A percentile compares a stretch with the other conserved stretches of the same genome.
Evolutionary conservation across 2,797 vertebrate genomes (phyloP).

Genomic region (Macrochelys suwanniensis): DNA sequence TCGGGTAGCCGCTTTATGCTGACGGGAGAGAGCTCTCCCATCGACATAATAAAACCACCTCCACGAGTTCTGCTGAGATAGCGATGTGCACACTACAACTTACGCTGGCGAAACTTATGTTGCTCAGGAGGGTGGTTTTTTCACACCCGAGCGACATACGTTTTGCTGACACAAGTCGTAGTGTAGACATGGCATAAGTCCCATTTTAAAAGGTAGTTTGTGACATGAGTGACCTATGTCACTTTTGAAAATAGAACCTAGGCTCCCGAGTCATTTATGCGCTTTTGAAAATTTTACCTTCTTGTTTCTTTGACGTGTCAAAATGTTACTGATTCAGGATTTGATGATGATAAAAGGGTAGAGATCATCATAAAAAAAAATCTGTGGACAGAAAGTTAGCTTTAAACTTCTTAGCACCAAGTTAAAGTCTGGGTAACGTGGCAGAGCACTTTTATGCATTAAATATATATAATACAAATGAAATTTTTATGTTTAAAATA

Average conservation of each 20-base stretch:
- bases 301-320: background rate
- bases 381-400: background rate
- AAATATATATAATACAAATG: background rate
- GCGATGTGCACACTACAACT: no score
- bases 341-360: background rate
- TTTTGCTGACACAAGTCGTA: no score
- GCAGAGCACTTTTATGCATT: background rate
- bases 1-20: no score
- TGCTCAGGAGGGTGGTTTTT: no score
- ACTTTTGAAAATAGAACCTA: background rate
- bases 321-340: background rate
- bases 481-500: background rate
- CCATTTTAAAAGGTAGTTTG: background rate
- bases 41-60: no score
- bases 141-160: no score
- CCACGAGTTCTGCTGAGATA: no score
- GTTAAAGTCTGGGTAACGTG: background rate
- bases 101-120: no score
- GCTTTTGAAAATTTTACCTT: background rate
- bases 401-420: background rate
- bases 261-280: rapidly evolving
- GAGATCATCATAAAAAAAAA: background rate
- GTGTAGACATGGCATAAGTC: background rate
- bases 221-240: background rate
- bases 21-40: no score